These are phyloP conservation scores for Nannoperca obscura DNA, from an alignment of 2,797 vertebrate species.

Conservation along the genomic window DNA sequence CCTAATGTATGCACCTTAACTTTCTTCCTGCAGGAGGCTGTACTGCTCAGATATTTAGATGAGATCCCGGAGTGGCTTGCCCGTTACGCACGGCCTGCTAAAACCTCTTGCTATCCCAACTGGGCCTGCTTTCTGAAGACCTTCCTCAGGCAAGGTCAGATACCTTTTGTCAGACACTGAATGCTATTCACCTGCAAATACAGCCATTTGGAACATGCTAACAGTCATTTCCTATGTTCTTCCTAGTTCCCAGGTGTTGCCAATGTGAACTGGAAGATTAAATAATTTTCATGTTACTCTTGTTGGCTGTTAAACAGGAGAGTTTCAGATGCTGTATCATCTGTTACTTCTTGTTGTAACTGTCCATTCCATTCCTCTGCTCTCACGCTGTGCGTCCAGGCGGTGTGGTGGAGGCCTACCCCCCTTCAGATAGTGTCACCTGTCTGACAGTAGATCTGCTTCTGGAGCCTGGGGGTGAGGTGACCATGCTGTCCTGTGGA, in stretches of 20 bases:
- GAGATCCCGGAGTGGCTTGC: slow-evolving; percentile 92
- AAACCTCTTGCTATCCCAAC: slow-evolving; percentile 90
- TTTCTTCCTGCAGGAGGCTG: slow-evolving; percentile 86
- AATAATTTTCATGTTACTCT: slow-evolving; percentile 38
- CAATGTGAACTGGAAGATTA: slow-evolving; percentile 45
- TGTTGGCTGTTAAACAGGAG: slow-evolving; percentile 49
- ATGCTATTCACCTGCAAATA: slow-evolving; percentile 56
- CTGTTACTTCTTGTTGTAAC: slow-evolving; percentile 3
- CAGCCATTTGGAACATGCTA: slow-evolving; percentile 41
- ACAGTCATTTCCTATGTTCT: slow-evolving; percentile 36
- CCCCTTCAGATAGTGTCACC: slow-evolving; percentile 85
- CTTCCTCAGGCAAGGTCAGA: slow-evolving; percentile 92
- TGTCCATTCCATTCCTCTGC: slow-evolving; percentile 4
- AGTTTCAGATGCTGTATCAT: slow-evolving; percentile 22
- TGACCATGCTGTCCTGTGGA: slow-evolving; percentile 87
- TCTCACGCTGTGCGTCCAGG: slow-evolving; percentile 78
- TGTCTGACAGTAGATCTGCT: slow-evolving; percentile 91
- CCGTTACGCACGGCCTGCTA: slow-evolving; percentile 88
- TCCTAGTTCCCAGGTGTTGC: slow-evolving; percentile 47
- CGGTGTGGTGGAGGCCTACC: slow-evolving; percentile 91
- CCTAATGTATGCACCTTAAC: slow-evolving; percentile 35
- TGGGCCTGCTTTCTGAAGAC: slow-evolving; percentile 93
- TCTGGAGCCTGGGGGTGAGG: slow-evolving; percentile 88
- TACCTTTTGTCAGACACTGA: slow-evolving; percentile 48
- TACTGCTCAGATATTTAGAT: slow-evolving; percentile 89